phyloP scores from a whole-genome alignment of 2,113 vertebrate genomes.

The Accipiter virgatus region DNA sequence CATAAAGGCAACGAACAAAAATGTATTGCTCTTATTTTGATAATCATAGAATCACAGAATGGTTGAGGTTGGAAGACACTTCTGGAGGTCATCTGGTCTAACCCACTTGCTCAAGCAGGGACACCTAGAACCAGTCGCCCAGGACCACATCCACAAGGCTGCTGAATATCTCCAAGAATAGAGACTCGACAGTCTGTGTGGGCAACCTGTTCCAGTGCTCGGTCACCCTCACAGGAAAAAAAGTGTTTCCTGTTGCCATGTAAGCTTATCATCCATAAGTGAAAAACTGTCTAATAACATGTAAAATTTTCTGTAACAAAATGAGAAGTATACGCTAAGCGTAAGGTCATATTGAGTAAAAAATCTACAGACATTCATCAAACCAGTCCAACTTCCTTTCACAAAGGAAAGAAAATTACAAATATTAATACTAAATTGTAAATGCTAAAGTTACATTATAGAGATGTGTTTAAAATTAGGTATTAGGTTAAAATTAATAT shows the following conservation, averaged over 20 bases:
- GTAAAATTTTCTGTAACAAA: background rate
- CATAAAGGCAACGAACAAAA: background rate
- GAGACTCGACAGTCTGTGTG: background rate
- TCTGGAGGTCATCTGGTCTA: background rate
- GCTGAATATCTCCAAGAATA: background rate
- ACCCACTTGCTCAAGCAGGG: background rate
- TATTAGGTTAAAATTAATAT: background rate
- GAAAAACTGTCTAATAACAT: background rate
- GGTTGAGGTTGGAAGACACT: background rate
- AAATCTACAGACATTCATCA: background rate
- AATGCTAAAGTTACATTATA: background rate
- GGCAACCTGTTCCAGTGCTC: background rate
- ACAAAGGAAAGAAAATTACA: background rate
- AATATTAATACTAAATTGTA: background rate
- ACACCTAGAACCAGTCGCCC: background rate
- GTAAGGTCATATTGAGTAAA: background rate
- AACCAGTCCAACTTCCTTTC: background rate
- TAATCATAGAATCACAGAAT: background rate
- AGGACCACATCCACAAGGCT: background rate
- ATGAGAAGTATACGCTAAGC: background rate
- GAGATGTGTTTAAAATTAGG: background rate
- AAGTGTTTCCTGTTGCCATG: background rate
- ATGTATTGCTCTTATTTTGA: background rate
- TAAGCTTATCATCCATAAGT: background rate
- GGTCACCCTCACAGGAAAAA: background rate